Conservation (phyloP, 2,888 invertebrate genomes). For the Hermaeophaga mercurialis region DNA sequence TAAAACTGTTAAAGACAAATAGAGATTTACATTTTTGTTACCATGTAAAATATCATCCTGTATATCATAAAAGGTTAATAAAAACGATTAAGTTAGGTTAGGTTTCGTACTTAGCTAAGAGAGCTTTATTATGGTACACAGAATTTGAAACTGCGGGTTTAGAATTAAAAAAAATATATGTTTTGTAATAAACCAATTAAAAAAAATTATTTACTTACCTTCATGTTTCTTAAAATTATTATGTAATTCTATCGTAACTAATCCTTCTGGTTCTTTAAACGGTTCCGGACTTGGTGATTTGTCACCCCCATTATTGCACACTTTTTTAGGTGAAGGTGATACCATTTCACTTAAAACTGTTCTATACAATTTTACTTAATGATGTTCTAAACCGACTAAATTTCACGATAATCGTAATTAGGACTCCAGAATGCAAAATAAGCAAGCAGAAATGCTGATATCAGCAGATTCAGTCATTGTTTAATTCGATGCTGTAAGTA, state of each 20-base stretch:
- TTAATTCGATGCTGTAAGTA: not conserved
- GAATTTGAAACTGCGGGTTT: too few species aligned
- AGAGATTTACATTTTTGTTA: too few species aligned
- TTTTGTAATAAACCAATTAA: too few species aligned
- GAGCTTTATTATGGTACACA: too few species aligned
- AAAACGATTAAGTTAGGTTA: too few species aligned
- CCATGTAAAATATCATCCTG: too few species aligned
- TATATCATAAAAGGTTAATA: too few species aligned
- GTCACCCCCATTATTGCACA: slow-evolving; percentile 25
- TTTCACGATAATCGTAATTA: not conserved
- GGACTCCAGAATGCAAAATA: not conserved
- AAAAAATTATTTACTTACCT: slow-evolving; percentile 22
- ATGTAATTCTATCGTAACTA: slow-evolving; percentile 51
- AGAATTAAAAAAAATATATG: too few species aligned
- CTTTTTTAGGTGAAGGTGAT: slow-evolving; percentile 29
- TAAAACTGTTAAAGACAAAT: too few species aligned
- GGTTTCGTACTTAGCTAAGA: too few species aligned
- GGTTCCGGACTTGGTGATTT: slow-evolving; percentile 38
- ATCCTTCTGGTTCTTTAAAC: slow-evolving; percentile 51
- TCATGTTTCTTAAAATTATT: slow-evolving; percentile 29
- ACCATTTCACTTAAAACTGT: slow-evolving; percentile 36
- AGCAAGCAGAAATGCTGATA: not conserved
- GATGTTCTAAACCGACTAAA: not conserved
- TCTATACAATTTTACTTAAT: not conserved
- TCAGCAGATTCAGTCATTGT: slow-evolving; percentile 8